Conservation (phyloP, 2,113 vertebrate species). For the Lathamus discolor region DNA sequence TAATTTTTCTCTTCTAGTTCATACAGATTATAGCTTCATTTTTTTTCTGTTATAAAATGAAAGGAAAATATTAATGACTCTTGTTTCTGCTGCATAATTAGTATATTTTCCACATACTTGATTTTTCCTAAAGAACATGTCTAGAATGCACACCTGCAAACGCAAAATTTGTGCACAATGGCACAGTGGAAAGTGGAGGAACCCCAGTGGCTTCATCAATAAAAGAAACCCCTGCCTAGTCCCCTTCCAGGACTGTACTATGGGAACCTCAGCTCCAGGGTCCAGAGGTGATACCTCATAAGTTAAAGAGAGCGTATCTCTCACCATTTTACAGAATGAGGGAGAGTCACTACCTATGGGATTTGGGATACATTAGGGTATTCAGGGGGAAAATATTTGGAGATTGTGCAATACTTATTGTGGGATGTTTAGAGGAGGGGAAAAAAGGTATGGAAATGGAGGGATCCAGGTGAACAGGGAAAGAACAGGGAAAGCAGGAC, state of each 20-base stretch:
- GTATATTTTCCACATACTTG: neutral
- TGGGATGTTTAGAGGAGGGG: neutral
- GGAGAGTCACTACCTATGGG: no score
- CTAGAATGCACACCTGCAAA: neutral
- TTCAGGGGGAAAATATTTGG: neutral
- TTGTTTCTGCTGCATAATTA: neutral
- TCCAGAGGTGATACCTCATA: neutral
- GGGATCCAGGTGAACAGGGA: neutral
- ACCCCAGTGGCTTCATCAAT: rapidly evolving
- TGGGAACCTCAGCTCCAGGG: neutral
- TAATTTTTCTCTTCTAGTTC: neutral
- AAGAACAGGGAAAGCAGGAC: neutral
- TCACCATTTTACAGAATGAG: neutral
- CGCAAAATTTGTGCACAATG: neutral
- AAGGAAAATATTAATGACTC: neutral
- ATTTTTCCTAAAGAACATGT: neutral
- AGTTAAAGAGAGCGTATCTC: rapidly evolving
- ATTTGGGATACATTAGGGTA: neutral
- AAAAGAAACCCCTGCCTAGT: neutral
- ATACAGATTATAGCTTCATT: neutral
- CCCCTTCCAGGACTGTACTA: neutral
- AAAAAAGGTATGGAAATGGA: neutral
- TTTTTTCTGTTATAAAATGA: neutral
- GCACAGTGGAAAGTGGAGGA: neutral
- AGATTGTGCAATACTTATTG: neutral